Percentiles rank a stretch among this genome's conserved stretches.
Conservation (phyloP, 2,888 invertebrate species). For the Tromatobia lineatoria region DNA sequence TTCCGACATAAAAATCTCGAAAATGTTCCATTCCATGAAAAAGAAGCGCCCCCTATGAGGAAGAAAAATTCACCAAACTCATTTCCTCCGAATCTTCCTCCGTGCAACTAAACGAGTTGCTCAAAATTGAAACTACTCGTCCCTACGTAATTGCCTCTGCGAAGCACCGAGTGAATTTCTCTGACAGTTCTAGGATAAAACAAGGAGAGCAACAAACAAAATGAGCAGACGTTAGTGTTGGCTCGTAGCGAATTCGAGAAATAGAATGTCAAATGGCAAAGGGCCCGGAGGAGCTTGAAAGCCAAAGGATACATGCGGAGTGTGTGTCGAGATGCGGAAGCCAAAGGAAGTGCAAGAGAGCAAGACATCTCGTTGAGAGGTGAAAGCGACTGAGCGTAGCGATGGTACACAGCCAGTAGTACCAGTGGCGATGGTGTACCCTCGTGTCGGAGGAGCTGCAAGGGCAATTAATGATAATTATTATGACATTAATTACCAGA, state of each 20-base stretch:
- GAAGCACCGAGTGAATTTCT: not conserved
- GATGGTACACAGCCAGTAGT: not conserved
- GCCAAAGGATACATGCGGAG: not conserved
- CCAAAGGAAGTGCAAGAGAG: slow-evolving; percentile 29
- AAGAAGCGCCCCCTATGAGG: too few species aligned
- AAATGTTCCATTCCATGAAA: too few species aligned
- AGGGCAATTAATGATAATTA: slow-evolving; percentile 74
- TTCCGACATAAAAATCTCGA: too few species aligned
- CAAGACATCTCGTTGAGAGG: slow-evolving; percentile 11
- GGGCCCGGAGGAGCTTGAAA: not conserved
- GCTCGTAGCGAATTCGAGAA: not conserved
- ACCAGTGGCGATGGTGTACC: slow-evolving; percentile 22
- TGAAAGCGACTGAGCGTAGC: slow-evolving; percentile 6
- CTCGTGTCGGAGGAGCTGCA: slow-evolving; percentile 42
- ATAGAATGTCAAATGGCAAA: not conserved
- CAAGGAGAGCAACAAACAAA: not conserved
- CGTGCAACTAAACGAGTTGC: not conserved
- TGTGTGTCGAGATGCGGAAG: not conserved
- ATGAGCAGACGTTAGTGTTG: not conserved
- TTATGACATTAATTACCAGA: slow-evolving; percentile 70
- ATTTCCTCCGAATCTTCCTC: too few species aligned
- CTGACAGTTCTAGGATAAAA: not conserved
- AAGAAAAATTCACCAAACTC: too few species aligned
- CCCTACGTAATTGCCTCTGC: not conserved
- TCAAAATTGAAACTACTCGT: not conserved